A percentile compares a stretch with the other conserved stretches of the same genome.
Conservation (phyloP, 1,140 invertebrate species). For the Papilio xuthus region DNA sequence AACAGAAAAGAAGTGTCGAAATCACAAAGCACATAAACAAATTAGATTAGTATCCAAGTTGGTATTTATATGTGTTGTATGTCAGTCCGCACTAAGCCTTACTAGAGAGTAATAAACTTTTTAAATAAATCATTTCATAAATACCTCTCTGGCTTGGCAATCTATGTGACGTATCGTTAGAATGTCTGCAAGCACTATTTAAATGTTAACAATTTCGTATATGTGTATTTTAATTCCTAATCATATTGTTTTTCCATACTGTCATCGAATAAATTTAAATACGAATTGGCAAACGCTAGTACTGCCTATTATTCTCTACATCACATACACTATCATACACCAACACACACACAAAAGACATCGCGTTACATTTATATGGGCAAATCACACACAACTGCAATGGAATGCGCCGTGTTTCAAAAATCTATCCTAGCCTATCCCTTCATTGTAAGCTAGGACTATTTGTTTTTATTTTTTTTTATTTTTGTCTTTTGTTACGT, state of each 20-base stretch:
- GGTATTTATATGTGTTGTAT: constrained; percentile 45
- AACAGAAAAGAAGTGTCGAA: constrained; percentile 50
- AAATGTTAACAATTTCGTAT: background rate
- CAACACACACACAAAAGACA: constrained; percentile 60
- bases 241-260: constrained; percentile 23
- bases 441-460: constrained; percentile 66
- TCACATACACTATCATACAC: constrained; percentile 40
- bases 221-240: background rate
- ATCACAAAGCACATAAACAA: constrained; percentile 63
- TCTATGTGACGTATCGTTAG: constrained; percentile 26
- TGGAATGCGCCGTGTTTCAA: constrained; percentile 69
- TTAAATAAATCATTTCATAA: constrained; percentile 29
- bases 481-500: constrained; percentile 72
- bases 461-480: constrained; percentile 59
- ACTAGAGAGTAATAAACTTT: constrained; percentile 44
- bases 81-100: constrained; percentile 50
- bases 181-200: constrained; percentile 11
- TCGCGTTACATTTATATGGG: constrained; percentile 53
- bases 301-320: constrained; percentile 43
- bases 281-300: constrained; percentile 34
- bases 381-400: constrained; percentile 74
- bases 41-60: constrained; percentile 58
- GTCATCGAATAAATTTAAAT: constrained; percentile 15
- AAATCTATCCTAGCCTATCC: constrained; percentile 63
- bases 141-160: constrained; percentile 43